Conservation (phyloP, 2,888 invertebrate species). For the Synanthedon formicaeformis region DNA sequence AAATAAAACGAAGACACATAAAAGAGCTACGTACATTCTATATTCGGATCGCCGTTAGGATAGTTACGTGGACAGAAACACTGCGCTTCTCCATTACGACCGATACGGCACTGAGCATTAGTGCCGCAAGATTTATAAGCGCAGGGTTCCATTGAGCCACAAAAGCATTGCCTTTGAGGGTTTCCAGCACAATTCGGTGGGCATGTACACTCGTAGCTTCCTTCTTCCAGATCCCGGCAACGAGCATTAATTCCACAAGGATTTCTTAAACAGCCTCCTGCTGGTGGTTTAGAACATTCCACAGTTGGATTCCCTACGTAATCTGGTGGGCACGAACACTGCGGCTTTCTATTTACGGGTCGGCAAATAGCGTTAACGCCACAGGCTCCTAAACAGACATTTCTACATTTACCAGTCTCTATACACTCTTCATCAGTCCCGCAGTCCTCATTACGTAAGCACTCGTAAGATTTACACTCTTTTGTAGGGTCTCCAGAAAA, state of each 20-base stretch:
- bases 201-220: slow-evolving; percentile 86
- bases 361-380: slow-evolving; percentile 88
- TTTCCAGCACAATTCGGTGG: slow-evolving; percentile 84
- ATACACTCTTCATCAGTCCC: slow-evolving; percentile 82
- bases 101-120: slow-evolving; percentile 83
- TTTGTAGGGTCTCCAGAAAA: slow-evolving; percentile 84
- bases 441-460: slow-evolving; percentile 81
- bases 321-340: slow-evolving; percentile 86
- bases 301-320: slow-evolving; percentile 85
- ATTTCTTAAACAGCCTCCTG: slow-evolving; percentile 81
- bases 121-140: slow-evolving; percentile 82
- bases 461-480: slow-evolving; percentile 82
- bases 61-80: slow-evolving; percentile 87
- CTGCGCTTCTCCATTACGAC: slow-evolving; percentile 77
- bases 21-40: slow-evolving; percentile 78
- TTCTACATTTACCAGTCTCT: slow-evolving; percentile 77
- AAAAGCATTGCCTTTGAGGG: slow-evolving; percentile 83
- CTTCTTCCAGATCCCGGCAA: slow-evolving; percentile 80
- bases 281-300: slow-evolving; percentile 78
- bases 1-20: neutral
- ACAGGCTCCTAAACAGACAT: slow-evolving; percentile 85
- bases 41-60: slow-evolving; percentile 86
- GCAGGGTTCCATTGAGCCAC: slow-evolving; percentile 82
- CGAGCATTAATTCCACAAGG: slow-evolving; percentile 88
- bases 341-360: slow-evolving; percentile 79